Evolutionary conservation across 1,140 invertebrate genomes (phyloP), one percentile per base, ranked within the genome.

Genomic region (Drosophila triauraria): DNA sequence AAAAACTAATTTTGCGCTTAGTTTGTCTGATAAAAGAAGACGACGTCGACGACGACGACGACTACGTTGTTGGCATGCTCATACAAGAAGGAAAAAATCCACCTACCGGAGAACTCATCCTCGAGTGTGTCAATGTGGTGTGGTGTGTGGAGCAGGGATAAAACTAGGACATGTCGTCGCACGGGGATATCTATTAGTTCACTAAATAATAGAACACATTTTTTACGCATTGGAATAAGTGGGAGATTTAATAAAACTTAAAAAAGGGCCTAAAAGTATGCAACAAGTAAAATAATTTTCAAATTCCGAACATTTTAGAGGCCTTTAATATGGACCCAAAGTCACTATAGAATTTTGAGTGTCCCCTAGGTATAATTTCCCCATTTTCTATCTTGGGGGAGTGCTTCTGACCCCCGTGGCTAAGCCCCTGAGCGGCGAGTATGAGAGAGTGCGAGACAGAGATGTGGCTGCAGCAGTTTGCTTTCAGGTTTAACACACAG

Each of bases 1-100:
- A 91, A 91, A 91, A 91, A 91, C 88, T 91, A 91, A 91, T 91
- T 91, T 91, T 91, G 91, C 88, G 87, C 87, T 91, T 91, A 91
- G 87, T 91, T 91, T 91, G 78, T 91, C 81, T 90, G 85, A 87
- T 87, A 88, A 87, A 87, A 88, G 84, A 78, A 79, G 75, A 64
- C 86, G 83, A 85, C 60, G 81, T 54, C 64, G 69, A 8, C 43
- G 54, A 61, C 70, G 78, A 79, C 62, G 80, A 53, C 48, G 5
- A 30, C 62, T 10, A 25, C 6, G 20, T 20, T 20, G 20, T 20
- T 20, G 17, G 59, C 65, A 61, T 50, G 48, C 32, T 58, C 62
- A 75, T 59, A 63, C 48, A 72, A 60, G 43, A 69, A 56, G 48
- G 54, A 70, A 57, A 67, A 77, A 54, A 61, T 58, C 67, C 67